phyloP scores from a whole-genome alignment of 2,797 vertebrate species.

The Rhinoraja longicauda region DNA sequence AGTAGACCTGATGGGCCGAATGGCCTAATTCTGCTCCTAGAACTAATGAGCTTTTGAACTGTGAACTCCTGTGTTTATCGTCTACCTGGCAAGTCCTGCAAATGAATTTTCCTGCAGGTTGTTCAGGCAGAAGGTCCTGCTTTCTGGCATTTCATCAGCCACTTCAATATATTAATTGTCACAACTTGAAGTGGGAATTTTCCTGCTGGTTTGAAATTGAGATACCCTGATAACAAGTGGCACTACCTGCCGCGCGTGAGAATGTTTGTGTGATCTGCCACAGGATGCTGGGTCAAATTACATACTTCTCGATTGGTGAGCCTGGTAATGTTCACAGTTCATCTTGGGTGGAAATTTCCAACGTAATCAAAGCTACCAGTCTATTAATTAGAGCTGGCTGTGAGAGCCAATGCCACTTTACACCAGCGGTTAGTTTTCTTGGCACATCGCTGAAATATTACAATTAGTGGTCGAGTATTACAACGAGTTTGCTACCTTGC shows the following conservation, averaged over 20 bases:
- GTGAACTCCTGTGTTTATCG: not conserved
- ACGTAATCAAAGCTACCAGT: not conserved
- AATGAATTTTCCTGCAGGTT: not conserved
- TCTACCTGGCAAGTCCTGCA: not conserved
- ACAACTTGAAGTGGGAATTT: not conserved
- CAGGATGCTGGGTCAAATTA: not conserved
- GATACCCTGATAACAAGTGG: not conserved
- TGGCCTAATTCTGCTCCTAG: too few relatives aligned
- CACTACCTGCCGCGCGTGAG: not conserved
- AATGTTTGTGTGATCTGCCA: not conserved
- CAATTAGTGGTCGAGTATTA: not conserved
- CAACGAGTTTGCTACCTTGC: not conserved
- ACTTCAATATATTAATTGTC: not conserved
- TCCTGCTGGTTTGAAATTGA: not conserved
- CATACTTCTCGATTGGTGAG: not conserved
- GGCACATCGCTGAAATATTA: not conserved
- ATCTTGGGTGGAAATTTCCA: not conserved
- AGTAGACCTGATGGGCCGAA: too few relatives aligned
- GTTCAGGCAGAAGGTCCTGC: not conserved
- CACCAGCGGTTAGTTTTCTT: not conserved
- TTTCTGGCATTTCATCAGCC: not conserved
- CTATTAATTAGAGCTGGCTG: not conserved
- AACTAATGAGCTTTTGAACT: too few relatives aligned
- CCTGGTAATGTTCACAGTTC: not conserved
- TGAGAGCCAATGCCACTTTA: too few relatives aligned